Conservation (phyloP, 2,113 vertebrate genomes). For the Numida meleagris region DNA sequence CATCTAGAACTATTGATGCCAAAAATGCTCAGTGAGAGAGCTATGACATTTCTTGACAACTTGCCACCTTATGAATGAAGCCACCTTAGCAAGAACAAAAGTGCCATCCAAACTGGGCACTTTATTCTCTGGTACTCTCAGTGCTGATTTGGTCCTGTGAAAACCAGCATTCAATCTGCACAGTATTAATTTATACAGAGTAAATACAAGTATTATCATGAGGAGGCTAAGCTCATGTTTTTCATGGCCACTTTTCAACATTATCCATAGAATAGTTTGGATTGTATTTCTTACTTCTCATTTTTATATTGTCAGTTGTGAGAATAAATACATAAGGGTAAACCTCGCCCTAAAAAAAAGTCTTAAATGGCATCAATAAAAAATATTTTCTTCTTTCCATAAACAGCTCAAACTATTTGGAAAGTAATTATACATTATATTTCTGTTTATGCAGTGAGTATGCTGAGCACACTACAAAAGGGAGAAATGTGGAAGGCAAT, state of each 20-base stretch:
- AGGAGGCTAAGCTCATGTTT: not conserved
- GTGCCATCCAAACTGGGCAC: accelerated
- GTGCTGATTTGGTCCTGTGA: not conserved
- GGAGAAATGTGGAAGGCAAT: not conserved
- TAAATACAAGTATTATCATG: not conserved
- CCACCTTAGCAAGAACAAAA: not conserved
- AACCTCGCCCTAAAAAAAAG: not conserved
- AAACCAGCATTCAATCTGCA: not conserved
- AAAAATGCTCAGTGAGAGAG: not conserved
- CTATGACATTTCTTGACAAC: not conserved
- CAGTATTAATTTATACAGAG: not conserved
- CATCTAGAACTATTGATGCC: not conserved
- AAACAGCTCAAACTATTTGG: not conserved
- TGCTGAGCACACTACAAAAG: not conserved
- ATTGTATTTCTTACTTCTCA: not conserved
- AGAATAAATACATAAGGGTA: not conserved
- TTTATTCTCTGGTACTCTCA: not conserved
- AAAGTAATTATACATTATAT: not conserved
- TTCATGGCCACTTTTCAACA: not conserved
- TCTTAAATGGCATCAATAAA: not conserved
- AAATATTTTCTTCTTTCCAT: not conserved
- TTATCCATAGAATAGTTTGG: not conserved
- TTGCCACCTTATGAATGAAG: not conserved
- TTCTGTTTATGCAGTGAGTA: not conserved
- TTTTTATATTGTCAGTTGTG: not conserved